Evolutionary conservation across 2,888 invertebrate species (phyloP).

Genomic region (Merodon equestris): DNA sequence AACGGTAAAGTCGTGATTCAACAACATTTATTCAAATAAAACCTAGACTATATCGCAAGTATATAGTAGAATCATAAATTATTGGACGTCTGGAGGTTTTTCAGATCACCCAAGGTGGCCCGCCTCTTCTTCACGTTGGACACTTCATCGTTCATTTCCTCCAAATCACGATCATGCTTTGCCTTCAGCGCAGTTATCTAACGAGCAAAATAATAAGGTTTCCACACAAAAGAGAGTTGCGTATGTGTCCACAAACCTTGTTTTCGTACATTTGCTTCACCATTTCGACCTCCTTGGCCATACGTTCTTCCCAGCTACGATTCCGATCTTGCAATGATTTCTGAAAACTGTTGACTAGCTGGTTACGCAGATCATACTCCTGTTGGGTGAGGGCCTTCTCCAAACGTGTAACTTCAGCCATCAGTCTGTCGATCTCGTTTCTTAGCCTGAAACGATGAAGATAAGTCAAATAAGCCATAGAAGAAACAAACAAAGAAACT

Average conservation of each 20-base stretch:
- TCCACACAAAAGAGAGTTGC: too few relatives aligned
- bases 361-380: slow-evolving; percentile 74
- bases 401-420: slow-evolving; percentile 38
- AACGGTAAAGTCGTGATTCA: too few relatives aligned
- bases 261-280: slow-evolving; percentile 72
- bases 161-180: slow-evolving; percentile 47
- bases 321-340: slow-evolving; percentile 69
- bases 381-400: slow-evolving; percentile 62
- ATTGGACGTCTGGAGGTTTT: too few relatives aligned
- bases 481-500: slow-evolving; percentile 15
- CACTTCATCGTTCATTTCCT: slow-evolving; percentile 46
- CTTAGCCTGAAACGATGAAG: slow-evolving; percentile 41
- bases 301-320: slow-evolving; percentile 70
- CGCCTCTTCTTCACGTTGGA: slow-evolving; percentile 44
- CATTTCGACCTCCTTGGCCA: slow-evolving; percentile 70
- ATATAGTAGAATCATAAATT: too few relatives aligned
- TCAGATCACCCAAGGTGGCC: too few relatives aligned
- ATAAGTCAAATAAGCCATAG: background rate
- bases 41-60: too few relatives aligned
- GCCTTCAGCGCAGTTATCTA: slow-evolving; percentile 53
- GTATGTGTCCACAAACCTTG: slow-evolving; percentile 70
- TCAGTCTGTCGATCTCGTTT: slow-evolving; percentile 62
- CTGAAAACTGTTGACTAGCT: slow-evolving; percentile 73
- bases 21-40: too few relatives aligned
- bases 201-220: too few relatives aligned